Conservation (phyloP, 2,113 vertebrate species). For the Loxodonta africana region DNA sequence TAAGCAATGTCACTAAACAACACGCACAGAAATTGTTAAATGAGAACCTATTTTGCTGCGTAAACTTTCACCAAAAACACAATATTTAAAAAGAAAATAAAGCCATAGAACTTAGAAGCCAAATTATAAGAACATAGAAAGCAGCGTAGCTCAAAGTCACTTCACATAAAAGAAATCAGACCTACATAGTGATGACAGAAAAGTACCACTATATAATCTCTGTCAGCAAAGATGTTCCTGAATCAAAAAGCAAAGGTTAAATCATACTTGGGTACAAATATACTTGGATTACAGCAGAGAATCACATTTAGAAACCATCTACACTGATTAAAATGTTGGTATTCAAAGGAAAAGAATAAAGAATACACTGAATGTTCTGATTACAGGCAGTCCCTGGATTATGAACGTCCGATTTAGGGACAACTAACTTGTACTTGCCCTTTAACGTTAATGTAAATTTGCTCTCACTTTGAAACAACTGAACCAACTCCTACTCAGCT, state of each 20-base stretch:
- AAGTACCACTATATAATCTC: neutral
- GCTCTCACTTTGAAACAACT: too few species aligned
- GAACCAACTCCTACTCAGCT: too few species aligned
- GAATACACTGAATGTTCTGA: constrained; percentile 23
- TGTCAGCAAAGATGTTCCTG: neutral
- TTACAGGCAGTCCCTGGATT: neutral
- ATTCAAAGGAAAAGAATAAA: constrained; percentile 45
- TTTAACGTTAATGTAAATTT: too few species aligned
- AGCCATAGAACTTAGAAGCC: neutral
- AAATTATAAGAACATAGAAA: constrained; percentile 12
- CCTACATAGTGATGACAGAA: neutral
- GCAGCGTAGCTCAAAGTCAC: neutral
- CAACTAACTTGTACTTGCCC: too few species aligned
- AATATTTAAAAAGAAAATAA: neutral
- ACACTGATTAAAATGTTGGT: neutral
- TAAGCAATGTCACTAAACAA: neutral
- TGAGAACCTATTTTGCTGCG: too few species aligned
- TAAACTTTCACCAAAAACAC: too few species aligned
- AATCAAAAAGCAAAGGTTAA: constrained; percentile 38
- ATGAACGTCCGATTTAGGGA: too few species aligned
- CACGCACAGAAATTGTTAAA: neutral
- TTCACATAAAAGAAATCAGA: neutral
- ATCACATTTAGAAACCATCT: neutral
- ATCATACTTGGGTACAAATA: neutral
- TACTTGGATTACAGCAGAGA: constrained; percentile 7